Base-by-base conservation (phyloP, 2,888 invertebrate genomes). In the Cataglyphis rosenhaueri region DNA sequence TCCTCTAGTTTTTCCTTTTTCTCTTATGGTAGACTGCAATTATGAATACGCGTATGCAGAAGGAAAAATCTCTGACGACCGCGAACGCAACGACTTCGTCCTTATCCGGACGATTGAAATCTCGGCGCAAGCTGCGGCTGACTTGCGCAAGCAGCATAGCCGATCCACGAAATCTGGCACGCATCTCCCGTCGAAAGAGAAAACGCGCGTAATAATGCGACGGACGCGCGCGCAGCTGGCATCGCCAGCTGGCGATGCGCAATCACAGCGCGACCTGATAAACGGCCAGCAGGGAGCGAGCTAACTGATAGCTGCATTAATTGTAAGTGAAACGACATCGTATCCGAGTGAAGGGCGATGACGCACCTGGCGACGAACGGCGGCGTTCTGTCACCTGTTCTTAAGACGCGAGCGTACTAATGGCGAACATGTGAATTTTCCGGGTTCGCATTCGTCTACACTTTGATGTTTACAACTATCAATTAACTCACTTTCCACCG, bases 251-350 rank as follows among this genome's bases (percentile, higher is more conserved):
- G 88, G 82, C 79, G 35, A 76, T 74, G 70, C 84, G 79, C 86
- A 84, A 73, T 74, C 74, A 71, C 82, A 57, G 29, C 62, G 35
- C 25, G 32, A 8, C 25, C 35, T 21, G 52, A 68, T 57, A 66
- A 68, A 79, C 38, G 25, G 59, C 10, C 25, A 52, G n/a, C n/a
- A n/a, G n/a, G 57, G n/a, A 32, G 32, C 41, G 62, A 52, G 62
- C 87, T 90, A 91, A 91, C 85, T 87, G 91, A 91, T 91, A 90
- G 91, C 83, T 88, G 87, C 87, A 87, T 91, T 91, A 44, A 44
- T 44, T 44, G 44, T 44, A 91, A 91, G 88, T 84, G 88, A 87
- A 86, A 83, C 86, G 89, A 88, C 89, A 88, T 88, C 79, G 87
- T 82, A 29, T 55, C 82, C 25, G 73, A 82, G 73, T 74, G 48